Base-by-base conservation (phyloP, 2,797 vertebrate species). In the Corythornis leucogaster region DNA sequence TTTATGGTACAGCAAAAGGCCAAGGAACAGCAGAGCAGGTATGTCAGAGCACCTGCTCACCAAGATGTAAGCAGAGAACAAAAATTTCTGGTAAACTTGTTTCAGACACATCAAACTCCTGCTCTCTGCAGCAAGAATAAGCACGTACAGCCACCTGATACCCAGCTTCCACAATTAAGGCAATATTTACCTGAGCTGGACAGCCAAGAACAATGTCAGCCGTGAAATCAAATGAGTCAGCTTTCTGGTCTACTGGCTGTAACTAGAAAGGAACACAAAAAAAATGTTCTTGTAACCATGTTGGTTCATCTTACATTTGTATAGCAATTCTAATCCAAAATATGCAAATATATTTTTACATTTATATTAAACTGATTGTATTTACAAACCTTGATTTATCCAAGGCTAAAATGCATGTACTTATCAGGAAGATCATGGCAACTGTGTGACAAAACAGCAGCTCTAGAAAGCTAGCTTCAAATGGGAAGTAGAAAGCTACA, bases 171-270 rank as follows among this genome's bases (percentile, higher is more conserved):
- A 73, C 54, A 48, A 21, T 1, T 2, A 19, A n/a, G 18, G 19
- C 16, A 11, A 7, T 74, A 75, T 57, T 97, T 98, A 99, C 99
- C 98, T 97, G 85, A 66, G 98, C 95, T 15, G 99, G 99, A 92
- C 99, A 99, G 93, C 95, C 96, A 15, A 99, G 92, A 31, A 94
- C 20, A 5, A 98, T 55, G 9, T 91, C 95, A n/a, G 58, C 68
- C 7, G 31, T 40, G 78, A 99, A 98, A 96, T 98, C 92, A 82
- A 99, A 97, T 3, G 95, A 97, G n/a, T 96, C 95, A 2, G 97
- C 98, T 96, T 99, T 99, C 92, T 98, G 97, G 61, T 97, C 98
- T 46, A 98, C 87, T 35, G 99, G 98, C 76, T 99, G 98, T 18
- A 99, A 84, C 99, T 99, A 75, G 58, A 59, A 43, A 73, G 84